These are phyloP conservation scores for Caenorhabditis inopinata DNA, from an alignment of 1,140 invertebrate genomes.

Conservation along the genomic window DNA sequence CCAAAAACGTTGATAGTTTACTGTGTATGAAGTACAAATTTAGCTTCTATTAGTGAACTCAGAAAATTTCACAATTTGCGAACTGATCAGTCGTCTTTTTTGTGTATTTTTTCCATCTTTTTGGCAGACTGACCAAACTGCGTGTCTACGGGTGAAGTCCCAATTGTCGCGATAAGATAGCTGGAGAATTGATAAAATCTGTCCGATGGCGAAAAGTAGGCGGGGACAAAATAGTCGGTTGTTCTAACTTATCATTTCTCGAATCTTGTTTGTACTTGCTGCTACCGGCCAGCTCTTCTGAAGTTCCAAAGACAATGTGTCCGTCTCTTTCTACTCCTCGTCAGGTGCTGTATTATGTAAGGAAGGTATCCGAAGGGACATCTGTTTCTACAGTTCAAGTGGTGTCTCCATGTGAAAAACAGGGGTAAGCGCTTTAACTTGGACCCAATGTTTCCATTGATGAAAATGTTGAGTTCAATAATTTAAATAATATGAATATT, in stretches of 20 bases:
- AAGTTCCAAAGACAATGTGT: neutral
- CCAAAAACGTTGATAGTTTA: neutral
- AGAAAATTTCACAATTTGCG: neutral
- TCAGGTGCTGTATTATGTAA: neutral
- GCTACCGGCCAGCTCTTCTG: neutral
- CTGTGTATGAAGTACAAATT: no score
- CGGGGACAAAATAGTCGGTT: neutral
- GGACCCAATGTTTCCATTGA: no score
- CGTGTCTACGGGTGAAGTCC: neutral
- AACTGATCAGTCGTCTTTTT: neutral
- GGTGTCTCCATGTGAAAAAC: neutral
- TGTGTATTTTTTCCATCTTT: neutral
- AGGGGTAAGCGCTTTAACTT: no score
- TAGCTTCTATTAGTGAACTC: neutral
- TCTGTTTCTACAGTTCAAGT: neutral
- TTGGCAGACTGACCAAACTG: neutral
- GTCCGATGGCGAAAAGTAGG: neutral
- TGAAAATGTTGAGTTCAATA: no score
- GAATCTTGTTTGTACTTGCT: neutral
- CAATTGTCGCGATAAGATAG: neutral
- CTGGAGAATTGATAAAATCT: conserved; percentile 13
- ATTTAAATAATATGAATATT: no score
- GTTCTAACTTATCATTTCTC: neutral
- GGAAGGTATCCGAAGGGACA: neutral
- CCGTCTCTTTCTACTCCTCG: neutral